Evolutionary conservation across 2,888 invertebrate genomes (phyloP), one percentile per base, ranked within the genome.

Genomic region (Chloroclysta siterata): DNA sequence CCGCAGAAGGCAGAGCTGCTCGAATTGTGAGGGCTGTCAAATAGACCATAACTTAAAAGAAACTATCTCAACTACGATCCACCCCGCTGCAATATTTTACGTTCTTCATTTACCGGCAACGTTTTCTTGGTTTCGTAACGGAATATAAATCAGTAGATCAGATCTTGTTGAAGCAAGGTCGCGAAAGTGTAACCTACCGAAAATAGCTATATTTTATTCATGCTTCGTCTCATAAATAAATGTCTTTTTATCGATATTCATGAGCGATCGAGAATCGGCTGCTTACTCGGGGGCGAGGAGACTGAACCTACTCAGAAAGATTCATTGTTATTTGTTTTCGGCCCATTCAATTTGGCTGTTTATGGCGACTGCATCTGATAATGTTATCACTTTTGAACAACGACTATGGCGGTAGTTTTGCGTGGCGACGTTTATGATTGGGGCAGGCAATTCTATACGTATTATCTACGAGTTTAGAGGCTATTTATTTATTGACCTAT

Each of bases 201-300:
- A 71, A 74, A 76, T 71, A 59, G 70, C 52, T 60, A 79, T 79
- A 72, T 72, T 73, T 76, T 76, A 78, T 79, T 78, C 77, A 75
- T 75, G 55, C 61, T 58, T n/a, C 53, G 52, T 58, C 54, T 71
- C 58, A 67, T 70, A 66, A 70, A 74, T 67, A 70, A 60, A 73
- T 72, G 65, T 66, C 66, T 72, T 66, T 65, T 67, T 66, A 69
- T 79, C 72, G 70, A 76, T 75, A 74, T 63, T 58, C 66, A 71
- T 71, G 66, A 73, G 68, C 72, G 68, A 78, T 76, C 68, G 64
- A 65, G 71, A 72, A 76, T 74, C 69, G 69, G 66, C 52, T 56
- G 65, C 60, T 59, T 42, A 47, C 63, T 44, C 64, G 70, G 71
- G 69, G 67, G 68, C 39, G 33, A 48, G 36, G 51, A n/a, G 52